Base-by-base conservation (phyloP, 2,888 invertebrate species). In the Macrostomum cliftonense region DNA sequence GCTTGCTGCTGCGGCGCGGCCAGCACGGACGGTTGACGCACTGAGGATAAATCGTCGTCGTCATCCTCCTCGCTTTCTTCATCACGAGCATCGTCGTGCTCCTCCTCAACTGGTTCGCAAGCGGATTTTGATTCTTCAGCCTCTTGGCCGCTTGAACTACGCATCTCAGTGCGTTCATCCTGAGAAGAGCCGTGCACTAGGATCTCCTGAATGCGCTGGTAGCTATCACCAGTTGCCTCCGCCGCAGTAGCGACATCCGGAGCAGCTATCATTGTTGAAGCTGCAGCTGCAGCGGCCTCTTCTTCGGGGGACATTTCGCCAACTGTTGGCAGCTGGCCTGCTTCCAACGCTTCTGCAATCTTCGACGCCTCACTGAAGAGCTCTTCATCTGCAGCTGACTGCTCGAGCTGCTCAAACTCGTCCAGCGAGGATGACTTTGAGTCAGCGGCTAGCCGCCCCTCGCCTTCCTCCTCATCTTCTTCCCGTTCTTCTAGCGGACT, bases 321-420 rank as follows among this genome's bases (percentile, higher is more conserved):
- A 9, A 40, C 40, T 17, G 45, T 45, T 2, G 46, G 46, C n/a
- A 46, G 40, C 20, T 46, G 39, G 5, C 46, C 46, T 7, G 39
- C 21, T 42, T 46, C 46, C 45, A 46, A 38, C 9, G 46, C 46
- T 17, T 44, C 17, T 4, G 43, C 46, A 42, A 46, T 46, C 20
- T 46, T 46, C 40, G 28, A 42, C 9, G 46, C 46, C 45, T 46
- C 46, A 42, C 39, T 16, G 13, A 20, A 38, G 12, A 46, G 19
- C 19, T 46, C 46, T 38, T 46, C 45, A n/a, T 39, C 16, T 19
- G 9, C 13, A 9, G 21, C 14, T 7, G 45, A n/a, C 19, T 19
- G 11, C n/a, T 46, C 38, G 12, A 46, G 45, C 14, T 42, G 21
- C 20, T 17, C 40, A 40, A 40, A 40, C 39, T 46, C 46, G 5